These are phyloP conservation scores for Anorthoa munda DNA, from an alignment of 2,888 invertebrate species.

Conservation along the genomic window DNA sequence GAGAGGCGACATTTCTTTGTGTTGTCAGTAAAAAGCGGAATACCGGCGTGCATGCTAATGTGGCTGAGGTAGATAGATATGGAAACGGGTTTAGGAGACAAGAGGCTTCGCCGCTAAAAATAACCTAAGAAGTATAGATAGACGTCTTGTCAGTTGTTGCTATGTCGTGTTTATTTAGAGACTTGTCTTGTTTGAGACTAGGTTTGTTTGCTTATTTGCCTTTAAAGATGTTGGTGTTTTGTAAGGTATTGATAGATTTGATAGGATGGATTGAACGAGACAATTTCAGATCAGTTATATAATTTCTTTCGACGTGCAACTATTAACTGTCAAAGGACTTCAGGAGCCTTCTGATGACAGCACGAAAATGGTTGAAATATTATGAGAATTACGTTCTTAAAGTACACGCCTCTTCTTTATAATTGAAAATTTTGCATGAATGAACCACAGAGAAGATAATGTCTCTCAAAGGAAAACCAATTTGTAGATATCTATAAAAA, in stretches of 20 bases:
- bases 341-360: no score
- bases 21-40: slow-evolving; percentile 45
- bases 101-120: slow-evolving; percentile 29
- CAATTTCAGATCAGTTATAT: no score
- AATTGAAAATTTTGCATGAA: no score
- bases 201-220: neutral
- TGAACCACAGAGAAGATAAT: neutral
- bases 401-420: no score
- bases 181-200: neutral
- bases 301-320: no score
- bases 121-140: slow-evolving; percentile 25
- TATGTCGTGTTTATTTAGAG: slow-evolving; percentile 10
- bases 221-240: neutral
- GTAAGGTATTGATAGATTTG: no score
- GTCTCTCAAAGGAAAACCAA: neutral
- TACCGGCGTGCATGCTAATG: slow-evolving; percentile 61
- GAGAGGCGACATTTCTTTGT: slow-evolving; percentile 55
- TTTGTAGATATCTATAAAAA: neutral
- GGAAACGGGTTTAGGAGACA: slow-evolving; percentile 44
- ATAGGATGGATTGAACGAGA: no score
- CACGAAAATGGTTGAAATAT: no score
- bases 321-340: no score
- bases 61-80: slow-evolving; percentile 25
- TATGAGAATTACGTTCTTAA: no score
- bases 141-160: slow-evolving; percentile 17